Evolutionary conservation across 2,113 vertebrate species (phyloP).

Genomic region (Pungitius pungitius): DNA sequence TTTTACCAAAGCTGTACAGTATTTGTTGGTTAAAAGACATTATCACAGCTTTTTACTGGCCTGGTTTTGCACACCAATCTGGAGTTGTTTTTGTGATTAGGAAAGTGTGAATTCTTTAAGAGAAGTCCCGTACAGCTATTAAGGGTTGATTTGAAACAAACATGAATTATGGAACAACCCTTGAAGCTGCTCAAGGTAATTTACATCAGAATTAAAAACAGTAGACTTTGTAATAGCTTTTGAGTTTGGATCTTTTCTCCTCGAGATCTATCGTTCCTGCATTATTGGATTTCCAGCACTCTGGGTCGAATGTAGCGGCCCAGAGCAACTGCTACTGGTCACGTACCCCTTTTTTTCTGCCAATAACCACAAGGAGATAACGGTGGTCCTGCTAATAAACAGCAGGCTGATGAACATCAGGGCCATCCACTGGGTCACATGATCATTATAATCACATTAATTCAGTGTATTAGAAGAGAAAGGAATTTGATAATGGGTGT

Average conservation of each 20-base stretch:
- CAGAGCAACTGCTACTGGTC: conserved; percentile 35
- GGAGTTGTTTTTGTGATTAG: conserved; percentile 35
- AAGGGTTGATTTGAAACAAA: conserved; percentile 52
- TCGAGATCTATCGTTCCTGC: conserved; percentile 43
- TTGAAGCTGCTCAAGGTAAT: conserved; percentile 54
- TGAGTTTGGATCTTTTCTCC: conserved; percentile 53
- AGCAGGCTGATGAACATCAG: conserved; percentile 37
- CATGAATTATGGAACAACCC: conserved; percentile 55
- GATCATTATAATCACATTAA: conserved; percentile 39
- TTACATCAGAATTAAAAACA: conserved; percentile 62
- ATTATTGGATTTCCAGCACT: conserved; percentile 55
- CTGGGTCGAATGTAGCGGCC: conserved; percentile 29
- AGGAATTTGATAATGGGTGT: neutral
- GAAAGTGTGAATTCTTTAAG: conserved; percentile 22
- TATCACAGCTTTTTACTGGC: neutral
- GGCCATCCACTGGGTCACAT: conserved; percentile 20
- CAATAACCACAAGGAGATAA: conserved; percentile 60
- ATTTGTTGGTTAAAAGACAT: neutral
- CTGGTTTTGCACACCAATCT: conserved; percentile 8
- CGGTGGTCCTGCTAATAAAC: conserved; percentile 29
- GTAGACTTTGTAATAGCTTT: conserved; percentile 63
- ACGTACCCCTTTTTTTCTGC: conserved; percentile 40
- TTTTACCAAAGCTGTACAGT: neutral
- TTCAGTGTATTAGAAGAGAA: neutral
- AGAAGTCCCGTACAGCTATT: conserved; percentile 27